Evolutionary conservation across 1,140 invertebrate species (phyloP).

Genomic region (Trichonephila clavipes): DNA sequence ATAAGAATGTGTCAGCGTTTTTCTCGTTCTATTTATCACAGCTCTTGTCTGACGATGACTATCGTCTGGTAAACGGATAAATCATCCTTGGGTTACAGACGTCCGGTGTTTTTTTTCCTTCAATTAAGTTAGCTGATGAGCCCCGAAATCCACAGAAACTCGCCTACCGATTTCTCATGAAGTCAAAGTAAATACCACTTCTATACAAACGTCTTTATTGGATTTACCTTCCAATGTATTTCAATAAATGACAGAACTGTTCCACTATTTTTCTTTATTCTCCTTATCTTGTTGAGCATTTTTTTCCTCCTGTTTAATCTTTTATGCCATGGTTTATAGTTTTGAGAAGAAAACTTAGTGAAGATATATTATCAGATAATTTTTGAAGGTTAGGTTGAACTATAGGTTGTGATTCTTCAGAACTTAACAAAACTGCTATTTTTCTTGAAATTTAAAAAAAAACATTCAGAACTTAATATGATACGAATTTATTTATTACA

Average conservation of each 20-base stretch:
- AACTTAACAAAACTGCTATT: no score
- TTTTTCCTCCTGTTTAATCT: not conserved
- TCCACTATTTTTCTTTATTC: slow-evolving; percentile 35
- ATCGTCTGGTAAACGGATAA: no score
- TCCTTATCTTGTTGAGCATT: not conserved
- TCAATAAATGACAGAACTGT: slow-evolving; percentile 37
- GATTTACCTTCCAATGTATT: slow-evolving; percentile 57
- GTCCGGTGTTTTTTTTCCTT: not conserved
- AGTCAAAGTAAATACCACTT: slow-evolving; percentile 52
- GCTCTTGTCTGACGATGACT: not conserved
- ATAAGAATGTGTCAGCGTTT: slow-evolving; percentile 6
- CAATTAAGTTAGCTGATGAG: slow-evolving; percentile 58
- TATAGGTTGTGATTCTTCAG: no score
- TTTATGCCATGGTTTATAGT: not conserved
- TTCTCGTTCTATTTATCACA: not conserved
- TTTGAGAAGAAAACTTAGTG: no score
- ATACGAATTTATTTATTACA: no score
- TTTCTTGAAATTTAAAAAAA: no score
- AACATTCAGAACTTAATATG: no score
- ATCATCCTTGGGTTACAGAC: not conserved
- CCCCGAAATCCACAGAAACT: not conserved
- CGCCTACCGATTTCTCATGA: slow-evolving; percentile 24
- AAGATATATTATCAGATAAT: no score
- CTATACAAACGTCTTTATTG: slow-evolving; percentile 39
- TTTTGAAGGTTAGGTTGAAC: no score